Evolutionary conservation across 64 coral and sea anemone genomes (phyloP).

Genomic region (Dendronephthya gigantea): DNA sequence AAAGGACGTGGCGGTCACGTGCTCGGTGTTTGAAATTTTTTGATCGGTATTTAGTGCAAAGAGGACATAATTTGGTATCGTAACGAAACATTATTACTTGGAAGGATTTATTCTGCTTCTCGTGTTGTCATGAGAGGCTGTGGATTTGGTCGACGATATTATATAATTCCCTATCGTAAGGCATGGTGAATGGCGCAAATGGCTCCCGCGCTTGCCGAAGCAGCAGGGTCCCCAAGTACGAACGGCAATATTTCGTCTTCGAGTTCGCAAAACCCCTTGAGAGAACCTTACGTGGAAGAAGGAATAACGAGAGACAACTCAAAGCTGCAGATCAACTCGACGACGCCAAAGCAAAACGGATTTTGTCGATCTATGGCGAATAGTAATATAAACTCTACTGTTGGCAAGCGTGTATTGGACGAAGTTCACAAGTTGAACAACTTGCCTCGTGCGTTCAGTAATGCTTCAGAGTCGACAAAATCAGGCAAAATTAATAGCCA

Average conservation of each 20-base stretch:
- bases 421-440: constrained; percentile 12
- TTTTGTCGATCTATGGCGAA: constrained; percentile 14
- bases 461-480: background rate
- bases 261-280: background rate
- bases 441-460: background rate
- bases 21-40: background rate
- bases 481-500: background rate
- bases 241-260: constrained; percentile 16
- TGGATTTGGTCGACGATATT: constrained; percentile 7
- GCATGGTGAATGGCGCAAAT: constrained; percentile 24
- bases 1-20: constrained; percentile 21
- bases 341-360: background rate
- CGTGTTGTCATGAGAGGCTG: background rate
- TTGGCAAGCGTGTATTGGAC: background rate
- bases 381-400: background rate
- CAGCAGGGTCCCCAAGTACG: constrained; percentile 14
- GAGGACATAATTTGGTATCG: background rate
- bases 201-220: constrained; percentile 22
- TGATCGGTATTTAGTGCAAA: background rate
- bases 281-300: background rate
- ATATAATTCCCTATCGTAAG: background rate
- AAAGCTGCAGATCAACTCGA: background rate
- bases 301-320: background rate
- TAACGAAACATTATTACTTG: background rate
- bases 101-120: background rate